These are phyloP conservation scores for Mergus octosetaceus DNA, from an alignment of 2,797 vertebrate species.

Conservation along the genomic window DNA sequence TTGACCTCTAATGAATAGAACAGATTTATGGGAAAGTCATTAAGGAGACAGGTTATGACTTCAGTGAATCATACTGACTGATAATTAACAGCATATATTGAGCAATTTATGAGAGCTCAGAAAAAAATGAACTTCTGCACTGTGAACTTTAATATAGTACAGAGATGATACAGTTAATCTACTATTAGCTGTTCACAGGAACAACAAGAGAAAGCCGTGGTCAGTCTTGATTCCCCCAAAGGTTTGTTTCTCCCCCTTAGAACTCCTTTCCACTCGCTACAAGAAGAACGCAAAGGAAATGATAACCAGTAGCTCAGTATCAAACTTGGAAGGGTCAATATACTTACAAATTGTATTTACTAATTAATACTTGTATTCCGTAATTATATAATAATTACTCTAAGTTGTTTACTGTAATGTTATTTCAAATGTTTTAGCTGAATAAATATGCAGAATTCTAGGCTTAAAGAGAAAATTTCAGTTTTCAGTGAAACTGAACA, in stretches of 20 bases:
- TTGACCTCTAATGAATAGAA: conserved; percentile 61
- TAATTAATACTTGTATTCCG: not conserved
- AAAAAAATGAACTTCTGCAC: not conserved
- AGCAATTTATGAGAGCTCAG: not conserved
- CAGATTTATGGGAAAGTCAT: conserved; percentile 61
- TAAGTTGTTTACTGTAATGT: not conserved
- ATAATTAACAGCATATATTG: conserved; percentile 34
- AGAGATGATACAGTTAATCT: not conserved
- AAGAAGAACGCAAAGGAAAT: rapidly evolving
- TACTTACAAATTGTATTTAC: not conserved
- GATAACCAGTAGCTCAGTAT: not conserved
- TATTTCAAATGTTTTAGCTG: not conserved
- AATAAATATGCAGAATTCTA: not conserved
- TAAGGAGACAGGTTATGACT: conserved; percentile 49
- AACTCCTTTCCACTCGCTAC: not conserved
- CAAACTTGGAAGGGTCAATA: not conserved
- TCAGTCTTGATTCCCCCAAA: not conserved
- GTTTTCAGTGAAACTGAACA: not conserved
- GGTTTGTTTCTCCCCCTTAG: not conserved
- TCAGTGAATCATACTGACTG: conserved; percentile 9
- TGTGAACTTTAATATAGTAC: not conserved
- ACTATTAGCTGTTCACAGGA: not conserved
- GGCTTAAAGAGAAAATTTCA: not conserved
- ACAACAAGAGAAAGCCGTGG: not conserved
- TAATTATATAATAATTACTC: not conserved